Conservation (phyloP, 2,797 vertebrate genomes). For the Lepidocolaptes lacrymiger region DNA sequence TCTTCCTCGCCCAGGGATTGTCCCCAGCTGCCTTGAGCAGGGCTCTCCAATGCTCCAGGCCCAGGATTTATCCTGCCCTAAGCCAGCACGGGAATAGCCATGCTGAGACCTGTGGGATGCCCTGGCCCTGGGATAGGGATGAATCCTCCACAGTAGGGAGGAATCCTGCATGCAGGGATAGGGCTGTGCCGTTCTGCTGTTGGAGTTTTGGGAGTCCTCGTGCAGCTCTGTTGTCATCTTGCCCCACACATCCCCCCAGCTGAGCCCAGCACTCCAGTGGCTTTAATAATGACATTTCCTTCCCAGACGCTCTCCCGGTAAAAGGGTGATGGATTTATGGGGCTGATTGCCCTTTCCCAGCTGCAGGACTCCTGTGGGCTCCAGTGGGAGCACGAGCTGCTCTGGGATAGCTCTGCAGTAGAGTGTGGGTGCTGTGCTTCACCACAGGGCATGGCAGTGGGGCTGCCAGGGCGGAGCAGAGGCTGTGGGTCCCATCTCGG, state of each 20-base stretch:
- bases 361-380: neutral
- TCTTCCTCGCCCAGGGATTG: neutral
- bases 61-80: neutral
- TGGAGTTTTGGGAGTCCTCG: rapidly evolving
- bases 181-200: neutral
- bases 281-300: neutral
- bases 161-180: rapidly evolving
- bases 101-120: neutral
- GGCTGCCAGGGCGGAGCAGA: neutral
- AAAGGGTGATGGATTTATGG: neutral
- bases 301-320: rapidly evolving
- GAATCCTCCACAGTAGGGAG: rapidly evolving
- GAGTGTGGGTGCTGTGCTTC: rapidly evolving
- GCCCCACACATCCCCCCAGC: rapidly evolving
- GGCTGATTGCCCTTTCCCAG: neutral
- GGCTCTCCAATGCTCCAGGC: neutral
- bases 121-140: neutral
- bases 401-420: rapidly evolving
- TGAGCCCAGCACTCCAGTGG: neutral
- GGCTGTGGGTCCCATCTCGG: rapidly evolving
- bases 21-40: neutral
- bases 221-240: neutral
- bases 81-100: neutral
- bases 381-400: rapidly evolving
- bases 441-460: rapidly evolving